Percentiles rank a stretch among this genome's conserved stretches.
Evolutionary conservation across 1,140 invertebrate species (phyloP).

Genomic region (Dreissena rostriformis): DNA sequence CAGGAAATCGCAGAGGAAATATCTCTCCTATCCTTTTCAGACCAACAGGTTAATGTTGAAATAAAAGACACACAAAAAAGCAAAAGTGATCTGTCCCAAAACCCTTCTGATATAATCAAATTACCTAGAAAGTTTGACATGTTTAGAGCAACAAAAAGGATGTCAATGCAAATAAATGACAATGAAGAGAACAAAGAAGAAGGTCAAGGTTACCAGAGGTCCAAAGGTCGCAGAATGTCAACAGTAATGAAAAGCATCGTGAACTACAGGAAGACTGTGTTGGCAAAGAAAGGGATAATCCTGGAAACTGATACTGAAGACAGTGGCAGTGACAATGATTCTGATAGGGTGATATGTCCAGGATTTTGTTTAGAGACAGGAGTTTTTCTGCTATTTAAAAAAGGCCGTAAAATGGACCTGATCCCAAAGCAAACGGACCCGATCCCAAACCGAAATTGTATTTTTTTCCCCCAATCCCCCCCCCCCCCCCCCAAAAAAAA

Average conservation of each 20-base stretch:
- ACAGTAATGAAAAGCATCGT: conserved; percentile 19
- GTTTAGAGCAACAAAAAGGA: conserved; percentile 40
- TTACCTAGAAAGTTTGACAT: background rate
- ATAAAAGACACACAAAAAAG: background rate
- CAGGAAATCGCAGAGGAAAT: no score
- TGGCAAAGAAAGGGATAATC: conserved; percentile 42
- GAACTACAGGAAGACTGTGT: conserved; percentile 2
- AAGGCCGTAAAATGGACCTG: no score
- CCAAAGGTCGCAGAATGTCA: background rate
- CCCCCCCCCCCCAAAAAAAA: no score
- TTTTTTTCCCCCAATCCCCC: no score
- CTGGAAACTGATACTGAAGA: background rate
- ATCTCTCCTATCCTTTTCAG: no score
- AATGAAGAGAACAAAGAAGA: background rate
- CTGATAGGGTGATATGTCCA: conserved; percentile 18
- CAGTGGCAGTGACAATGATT: background rate
- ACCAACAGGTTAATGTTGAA: no score
- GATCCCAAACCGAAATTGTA: no score
- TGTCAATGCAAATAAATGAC: conserved; percentile 10
- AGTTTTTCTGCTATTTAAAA: no score
- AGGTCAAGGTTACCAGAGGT: background rate
- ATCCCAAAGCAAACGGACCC: no score
- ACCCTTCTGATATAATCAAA: background rate
- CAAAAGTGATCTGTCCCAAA: background rate
- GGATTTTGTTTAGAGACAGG: no score